A percentile compares a stretch with the other conserved stretches of the same genome.
Conservation (phyloP, 2,888 invertebrate species). For the Clepsis dumicolana region DNA sequence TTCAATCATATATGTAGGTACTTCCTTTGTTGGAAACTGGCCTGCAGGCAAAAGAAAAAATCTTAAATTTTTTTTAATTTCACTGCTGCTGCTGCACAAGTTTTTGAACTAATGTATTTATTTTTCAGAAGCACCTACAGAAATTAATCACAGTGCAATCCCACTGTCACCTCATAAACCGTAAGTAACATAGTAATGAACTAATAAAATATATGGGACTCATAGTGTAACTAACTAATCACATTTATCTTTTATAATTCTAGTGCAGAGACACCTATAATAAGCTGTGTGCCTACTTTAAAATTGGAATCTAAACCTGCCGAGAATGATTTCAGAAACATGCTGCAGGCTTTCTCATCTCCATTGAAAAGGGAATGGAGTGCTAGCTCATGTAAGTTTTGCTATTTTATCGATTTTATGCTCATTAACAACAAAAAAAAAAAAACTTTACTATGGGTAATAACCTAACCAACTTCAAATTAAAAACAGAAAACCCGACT, state of each 20-base stretch:
- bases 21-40: too few relatives aligned
- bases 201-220: not conserved
- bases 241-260: constrained; percentile 36
- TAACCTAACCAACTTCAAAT: too few relatives aligned
- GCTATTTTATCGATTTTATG: not conserved
- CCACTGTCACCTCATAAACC: not conserved
- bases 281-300: constrained; percentile 43
- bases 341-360: constrained; percentile 31
- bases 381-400: constrained; percentile 43
- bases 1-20: too few relatives aligned
- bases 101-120: not conserved
- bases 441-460: too few relatives aligned
- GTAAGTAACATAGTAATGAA: constrained; percentile 24
- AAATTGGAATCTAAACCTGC: constrained; percentile 41
- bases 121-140: constrained; percentile 22
- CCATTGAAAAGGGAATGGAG: constrained; percentile 48
- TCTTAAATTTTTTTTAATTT: too few relatives aligned
- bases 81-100: too few relatives aligned
- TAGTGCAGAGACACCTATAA: constrained; percentile 44
- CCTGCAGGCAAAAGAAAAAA: too few relatives aligned
- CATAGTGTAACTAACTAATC: not conserved
- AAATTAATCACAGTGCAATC: not conserved
- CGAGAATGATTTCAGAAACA: constrained; percentile 37
- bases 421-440: not conserved
- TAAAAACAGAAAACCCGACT: too few relatives aligned